A percentile compares a stretch with the other conserved stretches of the same genome.
Evolutionary conservation across 2,113 vertebrate species (phyloP).

Genomic region (Esox niger): DNA sequence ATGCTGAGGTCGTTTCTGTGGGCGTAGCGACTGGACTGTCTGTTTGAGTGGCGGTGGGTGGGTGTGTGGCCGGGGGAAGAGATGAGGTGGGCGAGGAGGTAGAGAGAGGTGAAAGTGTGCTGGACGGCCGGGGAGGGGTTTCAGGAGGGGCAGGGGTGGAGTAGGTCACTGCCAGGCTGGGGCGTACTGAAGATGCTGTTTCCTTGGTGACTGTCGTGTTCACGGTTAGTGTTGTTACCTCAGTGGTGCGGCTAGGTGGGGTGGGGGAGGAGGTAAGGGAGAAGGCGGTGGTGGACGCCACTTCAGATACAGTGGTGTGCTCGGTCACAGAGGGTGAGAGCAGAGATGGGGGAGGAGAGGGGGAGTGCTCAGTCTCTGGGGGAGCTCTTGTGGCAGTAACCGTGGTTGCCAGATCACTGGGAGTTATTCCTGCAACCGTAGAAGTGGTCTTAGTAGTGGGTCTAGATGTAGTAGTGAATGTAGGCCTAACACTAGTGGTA

Average conservation of each 20-base stretch:
- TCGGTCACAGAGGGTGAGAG: conserved; percentile 25
- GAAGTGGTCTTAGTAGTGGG: conserved; percentile 20
- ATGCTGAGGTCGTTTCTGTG: conserved; percentile 28
- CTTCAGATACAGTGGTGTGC: conserved; percentile 32
- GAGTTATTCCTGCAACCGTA: conserved; percentile 27
- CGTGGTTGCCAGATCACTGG: conserved; percentile 33
- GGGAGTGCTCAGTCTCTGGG: conserved; percentile 31
- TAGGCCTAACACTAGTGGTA: conserved; percentile 28
- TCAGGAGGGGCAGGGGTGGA: conserved; percentile 17
- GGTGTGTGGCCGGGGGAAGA: conserved; percentile 25
- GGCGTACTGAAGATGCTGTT: conserved; percentile 19
- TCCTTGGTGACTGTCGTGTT: conserved; percentile 21
- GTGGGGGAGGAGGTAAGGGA: conserved; percentile 23
- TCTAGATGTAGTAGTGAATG: conserved; percentile 34
- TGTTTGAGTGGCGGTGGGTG: conserved; percentile 16
- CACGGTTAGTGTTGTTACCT: conserved; percentile 14
- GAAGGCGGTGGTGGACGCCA: conserved; percentile 3
- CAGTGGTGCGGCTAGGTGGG: conserved; percentile 24
- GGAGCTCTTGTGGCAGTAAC: conserved; percentile 24
- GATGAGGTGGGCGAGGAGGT: conserved; percentile 16
- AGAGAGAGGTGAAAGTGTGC: neutral
- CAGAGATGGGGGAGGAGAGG: conserved; percentile 5
- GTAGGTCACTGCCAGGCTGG: conserved; percentile 8
- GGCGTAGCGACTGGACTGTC: neutral
- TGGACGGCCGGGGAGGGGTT: conserved; percentile 12